Evolutionary conservation across 1,140 invertebrate genomes (phyloP), one percentile per base, ranked within the genome.

Genomic region (Lepidurus packardi): DNA sequence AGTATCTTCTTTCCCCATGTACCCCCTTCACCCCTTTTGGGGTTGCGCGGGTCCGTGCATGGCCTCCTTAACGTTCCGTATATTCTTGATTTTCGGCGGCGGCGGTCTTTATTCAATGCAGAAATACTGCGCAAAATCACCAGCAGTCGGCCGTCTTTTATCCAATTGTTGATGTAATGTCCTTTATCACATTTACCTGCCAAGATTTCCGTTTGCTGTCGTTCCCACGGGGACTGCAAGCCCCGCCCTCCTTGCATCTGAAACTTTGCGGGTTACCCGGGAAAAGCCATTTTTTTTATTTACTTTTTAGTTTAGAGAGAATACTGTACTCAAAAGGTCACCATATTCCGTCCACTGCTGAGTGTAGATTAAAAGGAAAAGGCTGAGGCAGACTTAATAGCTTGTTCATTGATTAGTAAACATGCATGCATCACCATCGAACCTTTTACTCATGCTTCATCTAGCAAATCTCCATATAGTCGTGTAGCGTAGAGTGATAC

Each of bases 121-220:
- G 34, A 34, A 34, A 34, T 34, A 4, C 45, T 4, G 1, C 13
- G 47, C 47, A 6, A 21, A 65, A 21, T 10, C 47, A 0, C 16
- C 21, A 65, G 45, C 45, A 47, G 16, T 0, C 53, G 21, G 21
- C 21, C 53, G 53, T 65, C 53, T 65, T 65, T 16, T n/a, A n/a
- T 65, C 53, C 53, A 65, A 65, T n/a, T 65, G 53, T 65, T 65
- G 53, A 65, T 21, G 53, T 65, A 65, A 9, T 21, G 53, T 13
- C 13, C 53, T 65, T 65, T 65, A 65, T 65, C 53, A 65, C 53
- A 65, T 65, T 65, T 21, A 13, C 16, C 6, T 13, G n/a, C 25
- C 34, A 34, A 65, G 53, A 21, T 65, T 65, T 21, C 21, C 53
- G 53, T 65, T 65, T 16, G 16, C 53, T 65, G 21, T n/a, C 6